phyloP scores from a whole-genome alignment of 2,797 vertebrate species.

The Cottoperca gobio region DNA sequence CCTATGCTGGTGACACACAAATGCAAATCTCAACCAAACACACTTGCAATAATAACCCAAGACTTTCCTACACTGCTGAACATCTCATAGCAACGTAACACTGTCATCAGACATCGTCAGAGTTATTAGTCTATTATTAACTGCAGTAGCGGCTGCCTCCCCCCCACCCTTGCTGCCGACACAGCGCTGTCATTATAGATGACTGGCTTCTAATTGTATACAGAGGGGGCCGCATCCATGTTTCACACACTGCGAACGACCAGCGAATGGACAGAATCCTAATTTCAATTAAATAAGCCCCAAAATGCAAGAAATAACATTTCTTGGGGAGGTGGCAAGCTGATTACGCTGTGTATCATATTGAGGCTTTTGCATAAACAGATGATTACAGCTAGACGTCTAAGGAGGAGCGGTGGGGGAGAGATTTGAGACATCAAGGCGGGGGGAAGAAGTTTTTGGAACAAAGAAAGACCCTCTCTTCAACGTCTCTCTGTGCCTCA shows the following conservation, averaged over 20 bases:
- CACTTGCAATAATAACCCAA: constrained; percentile 12
- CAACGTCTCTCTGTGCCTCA: constrained; percentile 38
- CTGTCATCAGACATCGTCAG: constrained; percentile 42
- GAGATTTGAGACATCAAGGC: constrained; percentile 20
- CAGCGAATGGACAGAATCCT: constrained; percentile 50
- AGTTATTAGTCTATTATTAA: constrained; percentile 89
- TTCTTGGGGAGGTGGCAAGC: constrained; percentile 81
- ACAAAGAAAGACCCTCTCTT: constrained; percentile 43
- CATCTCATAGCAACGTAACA: constrained; percentile 42
- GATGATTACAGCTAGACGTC: constrained; percentile 75
- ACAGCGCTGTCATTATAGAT: constrained; percentile 87
- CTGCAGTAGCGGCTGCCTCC: constrained; percentile 69
- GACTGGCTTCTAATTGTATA: constrained; percentile 91
- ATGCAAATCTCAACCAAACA: background rate
- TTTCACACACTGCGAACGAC: constrained; percentile 42
- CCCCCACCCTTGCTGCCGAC: constrained; percentile 38
- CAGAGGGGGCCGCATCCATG: constrained; percentile 65
- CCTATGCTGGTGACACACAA: background rate
- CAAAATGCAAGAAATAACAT: constrained; percentile 82
- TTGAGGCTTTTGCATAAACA: constrained; percentile 72
- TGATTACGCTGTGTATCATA: constrained; percentile 79
- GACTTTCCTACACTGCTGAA: constrained; percentile 42
- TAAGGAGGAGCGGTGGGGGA: constrained; percentile 18
- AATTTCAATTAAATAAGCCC: constrained; percentile 88
- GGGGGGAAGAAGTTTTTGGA: constrained; percentile 27